Percentiles rank a stretch among this genome's conserved stretches.
These are phyloP conservation scores for Festucalex cinctus DNA, from an alignment of 2,113 vertebrate species.

Conservation along the genomic window DNA sequence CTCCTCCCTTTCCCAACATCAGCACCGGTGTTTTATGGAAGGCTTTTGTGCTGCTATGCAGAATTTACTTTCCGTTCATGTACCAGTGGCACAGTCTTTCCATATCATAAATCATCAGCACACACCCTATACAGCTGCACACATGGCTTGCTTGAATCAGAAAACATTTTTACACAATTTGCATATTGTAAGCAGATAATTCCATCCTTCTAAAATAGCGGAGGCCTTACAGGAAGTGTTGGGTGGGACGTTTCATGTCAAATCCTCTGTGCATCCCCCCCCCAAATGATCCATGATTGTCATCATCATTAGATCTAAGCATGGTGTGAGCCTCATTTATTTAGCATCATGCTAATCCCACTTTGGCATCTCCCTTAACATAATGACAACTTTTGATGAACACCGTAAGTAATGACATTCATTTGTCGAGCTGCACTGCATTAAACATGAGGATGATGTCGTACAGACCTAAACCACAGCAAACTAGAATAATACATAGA, in stretches of 20 bases:
- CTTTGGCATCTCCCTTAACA: no score
- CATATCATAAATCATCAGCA: not conserved
- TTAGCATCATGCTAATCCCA: no score
- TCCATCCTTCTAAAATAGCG: not conserved
- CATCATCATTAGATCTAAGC: conserved; percentile 32
- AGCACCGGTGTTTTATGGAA: conserved; percentile 60
- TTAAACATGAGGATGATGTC: not conserved
- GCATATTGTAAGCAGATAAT: not conserved
- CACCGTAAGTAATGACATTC: not conserved
- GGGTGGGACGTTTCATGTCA: conserved; percentile 5
- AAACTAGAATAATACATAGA: not conserved
- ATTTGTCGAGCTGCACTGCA: not conserved
- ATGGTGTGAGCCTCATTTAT: conserved; percentile 35
- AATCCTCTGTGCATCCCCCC: not conserved
- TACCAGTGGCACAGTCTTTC: not conserved
- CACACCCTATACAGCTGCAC: not conserved
- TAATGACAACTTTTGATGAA: not conserved
- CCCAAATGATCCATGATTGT: conserved; percentile 29
- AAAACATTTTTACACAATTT: not conserved
- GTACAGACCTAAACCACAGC: not conserved
- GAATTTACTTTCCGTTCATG: conserved; percentile 26
- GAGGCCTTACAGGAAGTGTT: not conserved
- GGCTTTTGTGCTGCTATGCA: conserved; percentile 61
- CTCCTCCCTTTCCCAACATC: conserved; percentile 50
- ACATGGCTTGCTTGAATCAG: not conserved